Evolutionary conservation across 2,888 invertebrate species (phyloP).

Genomic region (Lasius platythorax): DNA sequence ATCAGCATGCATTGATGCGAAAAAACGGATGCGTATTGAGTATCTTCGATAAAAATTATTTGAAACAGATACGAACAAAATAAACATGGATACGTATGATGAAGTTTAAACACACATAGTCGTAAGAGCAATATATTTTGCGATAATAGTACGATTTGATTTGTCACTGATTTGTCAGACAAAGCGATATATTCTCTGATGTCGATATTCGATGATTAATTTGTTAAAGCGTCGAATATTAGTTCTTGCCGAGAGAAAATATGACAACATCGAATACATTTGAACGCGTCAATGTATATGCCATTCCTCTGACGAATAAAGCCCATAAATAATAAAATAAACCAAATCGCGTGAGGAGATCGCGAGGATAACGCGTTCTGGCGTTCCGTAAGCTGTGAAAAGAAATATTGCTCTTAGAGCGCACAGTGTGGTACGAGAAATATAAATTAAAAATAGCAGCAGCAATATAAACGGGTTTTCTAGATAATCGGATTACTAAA

Average conservation of each 20-base stretch:
- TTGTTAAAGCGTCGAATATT: conserved; percentile 33
- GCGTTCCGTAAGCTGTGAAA: conserved; percentile 38
- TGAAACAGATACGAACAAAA: background rate
- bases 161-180: conserved; percentile 27
- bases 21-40: background rate
- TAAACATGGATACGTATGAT: background rate
- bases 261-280: conserved; percentile 23
- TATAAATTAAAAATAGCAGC: conserved; percentile 58
- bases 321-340: conserved; percentile 49
- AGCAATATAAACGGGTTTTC: conserved; percentile 54
- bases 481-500: conserved; percentile 53
- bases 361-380: conserved; percentile 29
- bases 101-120: background rate
- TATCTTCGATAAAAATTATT: background rate
- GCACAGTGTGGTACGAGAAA: conserved; percentile 31
- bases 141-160: background rate
- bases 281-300: background rate
- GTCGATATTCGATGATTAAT: conserved; percentile 28
- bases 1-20: background rate
- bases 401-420: conserved; percentile 54
- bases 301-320: conserved; percentile 27
- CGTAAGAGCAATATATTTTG: conserved; percentile 3
- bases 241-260: conserved; percentile 21
- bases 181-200: conserved; percentile 7
- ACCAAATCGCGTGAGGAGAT: conserved; percentile 45